These are phyloP conservation scores for Cynopterus sphinx DNA, from an alignment of 2,797 vertebrate genomes.

Conservation along the genomic window DNA sequence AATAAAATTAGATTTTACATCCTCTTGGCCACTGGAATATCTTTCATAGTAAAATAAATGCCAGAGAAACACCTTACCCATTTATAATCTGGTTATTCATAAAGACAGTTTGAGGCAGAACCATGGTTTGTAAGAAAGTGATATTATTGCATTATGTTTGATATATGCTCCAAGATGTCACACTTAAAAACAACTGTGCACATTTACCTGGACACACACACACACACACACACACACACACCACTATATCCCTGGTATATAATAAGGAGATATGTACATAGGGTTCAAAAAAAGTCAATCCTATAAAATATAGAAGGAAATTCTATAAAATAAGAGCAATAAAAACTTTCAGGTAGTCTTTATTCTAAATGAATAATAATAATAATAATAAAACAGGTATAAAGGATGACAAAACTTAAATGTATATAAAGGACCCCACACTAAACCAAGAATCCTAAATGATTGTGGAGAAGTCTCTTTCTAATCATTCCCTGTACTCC, in stretches of 20 bases:
- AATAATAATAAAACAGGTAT: not conserved
- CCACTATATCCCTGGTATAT: not conserved
- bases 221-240: not conserved
- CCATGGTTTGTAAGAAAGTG: not conserved
- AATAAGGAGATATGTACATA: not conserved
- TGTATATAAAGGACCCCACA: not conserved
- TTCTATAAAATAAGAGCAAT: not conserved
- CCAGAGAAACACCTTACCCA: not conserved
- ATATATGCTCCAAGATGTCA: not conserved
- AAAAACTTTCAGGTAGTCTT: not conserved
- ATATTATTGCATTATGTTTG: not conserved
- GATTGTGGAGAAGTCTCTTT: not conserved
- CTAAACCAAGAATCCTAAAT: not conserved
- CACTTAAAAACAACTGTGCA: not conserved
- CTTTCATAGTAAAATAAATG: not conserved
- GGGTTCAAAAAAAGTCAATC: not conserved
- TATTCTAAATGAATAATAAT: not conserved
- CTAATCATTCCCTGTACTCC: accelerated
- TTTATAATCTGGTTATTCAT: not conserved
- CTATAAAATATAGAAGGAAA: not conserved
- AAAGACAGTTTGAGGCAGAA: not conserved
- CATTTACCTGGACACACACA: not conserved
- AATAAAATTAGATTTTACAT: not conserved
- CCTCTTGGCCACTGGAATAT: not conserved
- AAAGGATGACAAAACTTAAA: not conserved